Conservation (phyloP, 2,797 vertebrate genomes). For the Oreortyx pictus region DNA sequence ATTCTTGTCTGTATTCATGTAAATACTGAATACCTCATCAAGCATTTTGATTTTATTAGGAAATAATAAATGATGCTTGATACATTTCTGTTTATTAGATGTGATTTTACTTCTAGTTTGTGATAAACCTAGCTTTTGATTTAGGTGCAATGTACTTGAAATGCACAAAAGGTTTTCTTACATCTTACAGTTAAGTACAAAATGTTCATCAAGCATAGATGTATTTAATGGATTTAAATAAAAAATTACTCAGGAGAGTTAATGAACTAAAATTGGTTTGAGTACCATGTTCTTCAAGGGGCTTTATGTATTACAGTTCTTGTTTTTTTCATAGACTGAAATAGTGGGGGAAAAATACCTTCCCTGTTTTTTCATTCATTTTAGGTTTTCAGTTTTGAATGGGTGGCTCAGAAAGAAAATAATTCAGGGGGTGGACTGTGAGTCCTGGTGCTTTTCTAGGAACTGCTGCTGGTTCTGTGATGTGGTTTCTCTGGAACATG, state of each 20-base stretch:
- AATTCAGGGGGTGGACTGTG: neutral
- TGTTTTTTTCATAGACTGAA: neutral
- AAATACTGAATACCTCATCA: constrained; percentile 23
- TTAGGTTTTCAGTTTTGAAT: neutral
- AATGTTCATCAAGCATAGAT: neutral
- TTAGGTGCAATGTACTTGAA: neutral
- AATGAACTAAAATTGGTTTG: neutral
- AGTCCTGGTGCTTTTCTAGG: neutral
- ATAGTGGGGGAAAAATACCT: neutral
- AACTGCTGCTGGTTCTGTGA: neutral
- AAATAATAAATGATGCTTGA: constrained; percentile 12
- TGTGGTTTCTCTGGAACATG: neutral
- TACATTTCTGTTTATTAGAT: neutral
- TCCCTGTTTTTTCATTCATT: neutral
- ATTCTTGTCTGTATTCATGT: neutral
- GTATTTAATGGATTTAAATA: constrained; percentile 9
- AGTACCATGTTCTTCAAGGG: neutral
- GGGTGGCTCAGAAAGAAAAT: neutral
- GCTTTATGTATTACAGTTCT: neutral
- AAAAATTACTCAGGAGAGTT: neutral
- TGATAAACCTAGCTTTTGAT: neutral
- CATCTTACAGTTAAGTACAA: neutral
- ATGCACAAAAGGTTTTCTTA: constrained; percentile 13
- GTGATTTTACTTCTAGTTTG: neutral
- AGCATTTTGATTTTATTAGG: constrained; percentile 28